Evolutionary conservation across 2,888 invertebrate genomes (phyloP).

Genomic region (Cryptophagus acutangulus): DNA sequence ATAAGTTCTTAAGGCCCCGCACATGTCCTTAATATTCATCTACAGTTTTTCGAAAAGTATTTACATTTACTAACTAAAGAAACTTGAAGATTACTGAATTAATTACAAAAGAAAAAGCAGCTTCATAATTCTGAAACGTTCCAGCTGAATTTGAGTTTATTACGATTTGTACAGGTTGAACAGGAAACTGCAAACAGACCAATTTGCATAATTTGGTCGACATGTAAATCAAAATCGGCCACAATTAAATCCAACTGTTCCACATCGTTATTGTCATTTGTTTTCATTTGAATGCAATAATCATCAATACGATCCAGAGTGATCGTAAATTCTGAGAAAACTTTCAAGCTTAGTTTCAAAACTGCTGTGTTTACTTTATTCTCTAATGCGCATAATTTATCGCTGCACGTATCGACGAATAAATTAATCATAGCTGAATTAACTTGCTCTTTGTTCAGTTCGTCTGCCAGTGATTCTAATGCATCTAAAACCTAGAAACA

Average conservation of each 20-base stretch:
- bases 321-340: conserved; percentile 37
- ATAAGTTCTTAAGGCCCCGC: too few species aligned
- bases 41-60: too few species aligned
- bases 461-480: conserved; percentile 49
- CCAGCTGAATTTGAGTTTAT: conserved; percentile 29
- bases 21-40: too few species aligned
- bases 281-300: conserved; percentile 29
- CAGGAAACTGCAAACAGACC: conserved; percentile 66
- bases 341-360: conserved; percentile 54
- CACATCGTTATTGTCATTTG: conserved; percentile 30
- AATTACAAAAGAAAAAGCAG: too few species aligned
- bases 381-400: conserved; percentile 60
- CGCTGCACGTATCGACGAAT: conserved; percentile 56
- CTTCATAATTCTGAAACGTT: conserved; percentile 7
- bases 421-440: conserved; percentile 54
- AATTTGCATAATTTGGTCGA: conserved; percentile 64
- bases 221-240: conserved; percentile 61
- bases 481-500: conserved; percentile 51
- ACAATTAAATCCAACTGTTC: conserved; percentile 52
- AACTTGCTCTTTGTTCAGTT: conserved; percentile 47
- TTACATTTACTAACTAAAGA: too few species aligned
- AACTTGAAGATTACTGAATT: too few species aligned
- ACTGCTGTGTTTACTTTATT: conserved; percentile 62
- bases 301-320: conserved; percentile 35
- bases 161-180: conserved; percentile 49